Base-by-base conservation (phyloP, 2,797 vertebrate genomes). In the Naso thynnoides region DNA sequence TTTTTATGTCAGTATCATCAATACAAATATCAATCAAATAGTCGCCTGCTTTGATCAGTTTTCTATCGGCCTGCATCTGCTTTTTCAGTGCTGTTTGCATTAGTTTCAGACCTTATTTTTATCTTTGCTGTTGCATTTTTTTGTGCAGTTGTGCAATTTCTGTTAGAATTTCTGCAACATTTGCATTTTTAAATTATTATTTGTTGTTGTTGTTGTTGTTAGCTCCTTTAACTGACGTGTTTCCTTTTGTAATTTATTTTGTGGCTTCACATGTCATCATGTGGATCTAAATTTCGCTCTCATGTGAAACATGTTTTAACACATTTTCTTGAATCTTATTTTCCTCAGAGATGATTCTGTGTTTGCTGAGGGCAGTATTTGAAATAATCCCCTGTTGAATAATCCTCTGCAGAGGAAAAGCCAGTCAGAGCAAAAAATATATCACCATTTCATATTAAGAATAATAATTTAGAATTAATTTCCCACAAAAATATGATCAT, bases 371-470 rank as follows among this genome's bases (percentile, higher is more conserved):
- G 42, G 57, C 53, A 61, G 36, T 54, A 27, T n/a, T n/a, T n/a
- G n/a, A n/a, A 73, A 74, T 79, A 82, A 79, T 79, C 79, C 80
- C 44, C 27, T 36, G n/a, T 11, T 42, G 47, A 58, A 53, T 86
- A 88, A 90, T 85, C 81, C 58, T 31, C 45, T 61, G 33, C 41
- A 70, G 50, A 55, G 70, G 71, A 61, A 66, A 73, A 21, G 27
- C 38, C 33, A 45, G 38, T 41, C 61, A 49, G 11, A 61, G 52
- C 38, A 63, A 21, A 70, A 73, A 59, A 67, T n/a, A n/a, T n/a
- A n/a, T 6, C 47, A 24, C n/a, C 16, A 64, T 71, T 76, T 84
- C 39, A 73, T 23, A 45, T 66, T 14, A 29, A 18, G 15, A 24
- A 38, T 24, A 18, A 27, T 36, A 19, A 70, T 47, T 49, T 10